These are phyloP conservation scores for Dinoponera quadriceps DNA, from an alignment of 1,140 invertebrate genomes.

Conservation along the genomic window DNA sequence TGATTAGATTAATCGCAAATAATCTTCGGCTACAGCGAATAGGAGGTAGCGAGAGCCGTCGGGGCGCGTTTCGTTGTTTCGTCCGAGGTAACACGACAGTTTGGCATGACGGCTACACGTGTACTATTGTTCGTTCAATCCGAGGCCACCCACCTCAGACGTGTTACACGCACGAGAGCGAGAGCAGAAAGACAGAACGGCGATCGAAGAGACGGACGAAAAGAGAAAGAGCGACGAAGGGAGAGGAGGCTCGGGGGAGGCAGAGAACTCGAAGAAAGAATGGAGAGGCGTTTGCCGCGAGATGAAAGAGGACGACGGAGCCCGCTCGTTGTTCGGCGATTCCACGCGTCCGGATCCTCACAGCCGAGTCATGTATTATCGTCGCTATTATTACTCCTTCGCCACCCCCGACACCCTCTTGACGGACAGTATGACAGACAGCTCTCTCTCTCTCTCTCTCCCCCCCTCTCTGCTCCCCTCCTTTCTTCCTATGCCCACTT, in stretches of 20 bases:
- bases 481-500: background rate
- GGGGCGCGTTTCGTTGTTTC: slow-evolving; percentile 63
- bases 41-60: slow-evolving; percentile 48
- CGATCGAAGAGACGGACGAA: slow-evolving; percentile 52
- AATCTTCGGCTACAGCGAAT: slow-evolving; percentile 48
- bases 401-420: slow-evolving; percentile 63
- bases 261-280: slow-evolving; percentile 18
- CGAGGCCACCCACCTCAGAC: slow-evolving; percentile 75
- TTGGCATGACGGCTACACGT: slow-evolving; percentile 79
- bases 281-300: slow-evolving; percentile 4
- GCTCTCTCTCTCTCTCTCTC: slow-evolving; percentile 20
- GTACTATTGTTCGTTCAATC: slow-evolving; percentile 79
- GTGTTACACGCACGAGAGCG: slow-evolving; percentile 54
- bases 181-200: slow-evolving; percentile 18
- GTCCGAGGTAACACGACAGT: slow-evolving; percentile 75
- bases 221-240: slow-evolving; percentile 22
- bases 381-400: slow-evolving; percentile 72
- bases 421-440: slow-evolving; percentile 55
- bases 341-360: slow-evolving; percentile 41
- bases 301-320: slow-evolving; percentile 22
- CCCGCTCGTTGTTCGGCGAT: slow-evolving; percentile 6
- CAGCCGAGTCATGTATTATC: slow-evolving; percentile 65
- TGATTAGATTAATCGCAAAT: slow-evolving; percentile 69
- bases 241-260: background rate
- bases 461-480: background rate